A percentile compares a stretch with the other conserved stretches of the same genome.
Evolutionary conservation across 2,888 invertebrate species (phyloP).

Genomic region (Nasonovia ribisnigri): DNA sequence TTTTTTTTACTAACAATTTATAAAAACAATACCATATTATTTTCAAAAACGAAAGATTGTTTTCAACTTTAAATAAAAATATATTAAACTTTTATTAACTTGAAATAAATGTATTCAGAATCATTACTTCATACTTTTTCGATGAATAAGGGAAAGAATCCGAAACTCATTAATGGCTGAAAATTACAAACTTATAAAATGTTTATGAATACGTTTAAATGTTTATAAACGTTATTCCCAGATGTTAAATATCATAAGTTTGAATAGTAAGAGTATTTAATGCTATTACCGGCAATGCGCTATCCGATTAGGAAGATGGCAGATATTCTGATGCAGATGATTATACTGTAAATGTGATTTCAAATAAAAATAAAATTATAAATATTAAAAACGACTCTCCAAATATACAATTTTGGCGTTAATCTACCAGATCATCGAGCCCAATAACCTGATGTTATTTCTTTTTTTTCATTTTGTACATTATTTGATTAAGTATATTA

Average conservation of each 20-base stretch:
- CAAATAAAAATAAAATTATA: neutral
- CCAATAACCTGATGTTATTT: neutral
- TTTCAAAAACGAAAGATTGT: neutral
- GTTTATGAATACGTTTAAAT: neutral
- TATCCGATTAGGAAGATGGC: neutral
- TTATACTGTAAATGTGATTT: neutral
- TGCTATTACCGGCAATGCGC: neutral
- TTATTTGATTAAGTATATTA: neutral
- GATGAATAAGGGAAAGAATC: neutral
- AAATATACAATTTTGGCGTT: neutral
- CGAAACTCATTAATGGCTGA: neutral
- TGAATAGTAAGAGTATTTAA: neutral
- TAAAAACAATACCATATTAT: neutral
- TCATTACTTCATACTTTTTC: neutral
- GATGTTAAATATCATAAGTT: too few species aligned
- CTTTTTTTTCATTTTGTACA: neutral
- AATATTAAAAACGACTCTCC: neutral
- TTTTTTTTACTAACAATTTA: neutral
- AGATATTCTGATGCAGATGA: neutral
- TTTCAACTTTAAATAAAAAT: neutral
- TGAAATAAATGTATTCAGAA: neutral
- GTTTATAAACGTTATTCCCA: neutral
- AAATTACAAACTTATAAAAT: neutral
- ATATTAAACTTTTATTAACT: neutral
- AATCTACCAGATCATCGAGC: neutral